phyloP scores from a whole-genome alignment of 2,888 invertebrate genomes.

The Drosophila setosimentum region DNA sequence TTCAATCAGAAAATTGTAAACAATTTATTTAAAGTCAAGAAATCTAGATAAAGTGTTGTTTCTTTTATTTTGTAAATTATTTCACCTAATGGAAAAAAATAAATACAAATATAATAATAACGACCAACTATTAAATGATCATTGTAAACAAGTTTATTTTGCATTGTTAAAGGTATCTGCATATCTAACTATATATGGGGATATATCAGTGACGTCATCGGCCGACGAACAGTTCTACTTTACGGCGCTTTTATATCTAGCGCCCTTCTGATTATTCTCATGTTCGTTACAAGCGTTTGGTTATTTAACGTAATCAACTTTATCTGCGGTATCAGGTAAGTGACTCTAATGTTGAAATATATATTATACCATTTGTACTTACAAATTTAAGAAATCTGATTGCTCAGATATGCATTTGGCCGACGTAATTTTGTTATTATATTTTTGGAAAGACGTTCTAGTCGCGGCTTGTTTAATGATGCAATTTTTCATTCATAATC shows the following conservation, averaged over 20 bases:
- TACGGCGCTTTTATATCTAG: conserved; percentile 66
- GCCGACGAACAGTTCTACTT: conserved; percentile 74
- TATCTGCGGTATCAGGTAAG: conserved; percentile 77
- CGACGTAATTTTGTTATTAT: not conserved
- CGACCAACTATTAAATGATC: not conserved
- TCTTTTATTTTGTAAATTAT: too few relatives aligned
- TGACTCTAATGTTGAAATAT: not conserved
- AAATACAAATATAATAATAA: not conserved
- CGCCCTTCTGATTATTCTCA: conserved; percentile 71
- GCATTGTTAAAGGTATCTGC: conserved; percentile 69
- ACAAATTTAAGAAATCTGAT: not conserved
- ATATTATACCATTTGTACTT: not conserved
- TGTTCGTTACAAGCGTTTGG: conserved; percentile 82
- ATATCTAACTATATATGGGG: conserved; percentile 82
- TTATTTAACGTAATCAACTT: conserved; percentile 78
- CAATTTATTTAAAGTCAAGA: too few relatives aligned
- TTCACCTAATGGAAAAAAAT: too few relatives aligned
- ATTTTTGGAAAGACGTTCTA: not conserved
- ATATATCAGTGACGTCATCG: conserved; percentile 77
- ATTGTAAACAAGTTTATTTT: not conserved
- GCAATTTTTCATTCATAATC: not conserved
- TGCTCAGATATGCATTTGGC: not conserved
- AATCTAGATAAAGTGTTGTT: too few relatives aligned
- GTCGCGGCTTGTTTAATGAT: not conserved
- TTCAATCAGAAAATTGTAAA: too few relatives aligned